These are phyloP conservation scores for Phlogophora meticulosa DNA, from an alignment of 2,888 invertebrate genomes.

Conservation along the genomic window DNA sequence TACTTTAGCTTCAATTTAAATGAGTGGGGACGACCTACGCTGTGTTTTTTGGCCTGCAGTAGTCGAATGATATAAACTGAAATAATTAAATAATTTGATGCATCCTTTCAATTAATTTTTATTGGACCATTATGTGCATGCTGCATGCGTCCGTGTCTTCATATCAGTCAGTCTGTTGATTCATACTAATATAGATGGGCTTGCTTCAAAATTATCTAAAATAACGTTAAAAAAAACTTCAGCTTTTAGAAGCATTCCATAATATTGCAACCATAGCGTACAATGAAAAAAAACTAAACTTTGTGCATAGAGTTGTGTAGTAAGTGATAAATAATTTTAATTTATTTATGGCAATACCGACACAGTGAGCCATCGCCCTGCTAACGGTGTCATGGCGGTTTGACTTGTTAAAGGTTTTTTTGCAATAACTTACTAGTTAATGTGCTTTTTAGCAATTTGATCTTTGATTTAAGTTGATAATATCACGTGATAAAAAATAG, in stretches of 20 bases:
- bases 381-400: conserved; percentile 92
- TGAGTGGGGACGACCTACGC: neutral
- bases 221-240: neutral
- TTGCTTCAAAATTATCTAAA: neutral
- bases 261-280: conserved; percentile 36
- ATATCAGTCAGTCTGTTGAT: conserved; percentile 41
- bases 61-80: conserved; percentile 26
- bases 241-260: neutral
- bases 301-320: conserved; percentile 35
- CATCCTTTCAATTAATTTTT: conserved; percentile 65
- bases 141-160: conserved; percentile 39
- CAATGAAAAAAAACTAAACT: conserved; percentile 53
- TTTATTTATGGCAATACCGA: conserved; percentile 81
- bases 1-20: neutral
- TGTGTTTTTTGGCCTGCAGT: conserved; percentile 15
- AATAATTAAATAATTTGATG: conserved; percentile 67
- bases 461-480: conserved; percentile 85
- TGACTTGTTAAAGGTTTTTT: conserved; percentile 90
- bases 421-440: conserved; percentile 89
- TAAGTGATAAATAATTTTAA: conserved; percentile 55
- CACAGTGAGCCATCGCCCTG: conserved; percentile 91
- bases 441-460: conserved; percentile 89
- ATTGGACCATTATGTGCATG: conserved; percentile 45
- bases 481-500: conserved; percentile 83
- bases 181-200: conserved; percentile 15